Conservation (phyloP, 2,888 invertebrate genomes). For the Ophion slaviceki region DNA sequence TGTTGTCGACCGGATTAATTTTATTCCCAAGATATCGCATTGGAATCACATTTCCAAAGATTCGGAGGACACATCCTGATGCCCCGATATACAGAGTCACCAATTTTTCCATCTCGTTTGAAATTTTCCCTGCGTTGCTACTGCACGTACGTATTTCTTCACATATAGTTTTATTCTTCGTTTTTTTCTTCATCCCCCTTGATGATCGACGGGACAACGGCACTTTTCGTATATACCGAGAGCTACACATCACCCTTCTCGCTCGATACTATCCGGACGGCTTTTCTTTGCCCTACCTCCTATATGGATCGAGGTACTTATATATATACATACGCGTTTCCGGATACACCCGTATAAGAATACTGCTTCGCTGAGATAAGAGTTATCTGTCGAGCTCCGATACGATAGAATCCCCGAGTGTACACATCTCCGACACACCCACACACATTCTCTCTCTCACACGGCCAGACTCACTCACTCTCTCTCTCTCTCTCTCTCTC, state of each 20-base stretch:
- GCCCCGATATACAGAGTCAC: slow-evolving; percentile 23
- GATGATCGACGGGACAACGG: background rate
- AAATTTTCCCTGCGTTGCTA: slow-evolving; percentile 33
- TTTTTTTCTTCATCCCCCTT: slow-evolving; percentile 24
- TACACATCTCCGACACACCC: slow-evolving; percentile 52
- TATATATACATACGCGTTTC: slow-evolving; percentile 41
- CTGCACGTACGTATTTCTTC: background rate
- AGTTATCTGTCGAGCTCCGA: slow-evolving; percentile 80
- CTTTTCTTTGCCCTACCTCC: slow-evolving; percentile 19
- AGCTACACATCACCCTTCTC: slow-evolving; percentile 32
- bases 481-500: background rate
- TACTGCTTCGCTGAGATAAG: slow-evolving; percentile 81
- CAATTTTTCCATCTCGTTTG: slow-evolving; percentile 58
- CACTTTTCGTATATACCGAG: slow-evolving; percentile 2
- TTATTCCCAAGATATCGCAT: background rate
- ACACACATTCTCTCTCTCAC: background rate
- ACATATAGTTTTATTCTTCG: slow-evolving; percentile 3
- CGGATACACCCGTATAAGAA: slow-evolving; percentile 74
- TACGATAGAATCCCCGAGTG: slow-evolving; percentile 80
- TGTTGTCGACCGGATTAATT: background rate
- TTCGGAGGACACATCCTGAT: background rate
- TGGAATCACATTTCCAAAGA: background rate
- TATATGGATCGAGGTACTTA: slow-evolving; percentile 7
- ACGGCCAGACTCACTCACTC: no score
- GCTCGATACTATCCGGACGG: slow-evolving; percentile 26